Percentiles rank a stretch among this genome's conserved stretches.
These are phyloP conservation scores for Meloidogyne hapla DNA, from an alignment of 1,140 invertebrate genomes.

Conservation along the genomic window DNA sequence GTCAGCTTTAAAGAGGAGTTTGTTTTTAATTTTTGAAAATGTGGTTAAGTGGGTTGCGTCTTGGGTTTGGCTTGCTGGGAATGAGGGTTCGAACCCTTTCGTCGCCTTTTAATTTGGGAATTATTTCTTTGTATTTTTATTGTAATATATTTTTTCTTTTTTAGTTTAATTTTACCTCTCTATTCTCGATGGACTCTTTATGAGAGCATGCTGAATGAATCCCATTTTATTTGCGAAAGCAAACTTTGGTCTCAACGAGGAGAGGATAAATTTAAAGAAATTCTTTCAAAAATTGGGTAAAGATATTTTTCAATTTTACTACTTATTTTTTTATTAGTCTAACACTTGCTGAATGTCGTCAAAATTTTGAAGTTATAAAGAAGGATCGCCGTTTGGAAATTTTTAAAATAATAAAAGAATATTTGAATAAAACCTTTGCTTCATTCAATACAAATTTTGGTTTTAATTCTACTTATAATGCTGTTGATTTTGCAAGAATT, in stretches of 20 bases:
- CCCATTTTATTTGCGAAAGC: conserved; percentile 34
- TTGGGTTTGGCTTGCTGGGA: background rate
- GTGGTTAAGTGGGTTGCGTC: no score
- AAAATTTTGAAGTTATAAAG: conserved; percentile 34
- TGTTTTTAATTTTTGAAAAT: background rate
- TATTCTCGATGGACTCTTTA: conserved; percentile 39
- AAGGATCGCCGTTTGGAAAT: conserved; percentile 33
- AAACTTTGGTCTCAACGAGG: conserved; percentile 38
- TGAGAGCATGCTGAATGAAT: conserved; percentile 38
- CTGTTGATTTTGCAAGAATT: conserved; percentile 37
- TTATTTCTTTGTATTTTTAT: no score
- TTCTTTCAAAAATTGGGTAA: conserved; percentile 36
- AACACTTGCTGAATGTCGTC: conserved; percentile 38
- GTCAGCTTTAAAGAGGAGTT: conserved; percentile 39
- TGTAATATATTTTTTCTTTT: conserved; percentile 1
- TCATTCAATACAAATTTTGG: conserved; percentile 37
- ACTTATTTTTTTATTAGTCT: conserved; percentile 14
- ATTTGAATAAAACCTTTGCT: conserved; percentile 28
- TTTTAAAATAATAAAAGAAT: conserved; percentile 33
- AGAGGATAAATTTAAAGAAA: conserved; percentile 33
- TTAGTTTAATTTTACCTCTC: conserved; percentile 33
- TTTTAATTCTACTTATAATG: conserved; percentile 24
- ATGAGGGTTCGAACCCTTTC: conserved; percentile 4
- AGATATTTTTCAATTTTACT: background rate
- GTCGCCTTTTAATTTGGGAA: background rate